Base-by-base conservation (phyloP, 2,888 invertebrate species). In the Taenaris catops region DNA sequence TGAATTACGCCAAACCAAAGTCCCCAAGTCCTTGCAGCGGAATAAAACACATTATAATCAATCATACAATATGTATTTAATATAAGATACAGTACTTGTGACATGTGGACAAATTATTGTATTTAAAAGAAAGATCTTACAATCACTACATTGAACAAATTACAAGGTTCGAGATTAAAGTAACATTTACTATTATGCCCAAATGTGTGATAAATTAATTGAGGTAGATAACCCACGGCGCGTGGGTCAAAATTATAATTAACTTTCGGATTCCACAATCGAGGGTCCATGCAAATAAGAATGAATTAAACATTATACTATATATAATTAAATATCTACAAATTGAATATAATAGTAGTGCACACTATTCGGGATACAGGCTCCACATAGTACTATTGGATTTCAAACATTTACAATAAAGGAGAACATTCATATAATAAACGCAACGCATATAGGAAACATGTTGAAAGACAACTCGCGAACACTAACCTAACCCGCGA, bases 251-350 rank as follows among this genome's bases (percentile, higher is more conserved):
- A 79, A 80, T 72, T 73, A 80, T 73, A 78, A 72, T 72, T 68
- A 73, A 52, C 62, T 72, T 66, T 68, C 73, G 69, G 75, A 68
- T 68, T 63, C 64, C 70, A 68, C 71, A 70, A 57, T 63, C 59
- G 46, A 53, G 75, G 76, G 67, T 64, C 53, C 57, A 74, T 78
- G 75, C 76, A 83, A 83, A 81, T 78, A 71, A 81, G 75, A 79
- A 81, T 73, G 70, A 75, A 71, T 74, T 75, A 71, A 72, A 80
- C 76, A 81, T 86, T 86, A 83, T 79, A 80, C 81, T 86, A 84
- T 84, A 76, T 76, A 83, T 83, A 83, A 83, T 84, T 84, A 84
- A 76, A 80, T 86, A 86, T 84, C 86, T 86, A 84, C 86, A 86
- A 81, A 80, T 83, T 71, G 79, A 78, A 80, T 72, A 70, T 71